Evolutionary conservation across 2,113 vertebrate genomes (phyloP).

Genomic region (Phalacrocorax pelagicus): DNA sequence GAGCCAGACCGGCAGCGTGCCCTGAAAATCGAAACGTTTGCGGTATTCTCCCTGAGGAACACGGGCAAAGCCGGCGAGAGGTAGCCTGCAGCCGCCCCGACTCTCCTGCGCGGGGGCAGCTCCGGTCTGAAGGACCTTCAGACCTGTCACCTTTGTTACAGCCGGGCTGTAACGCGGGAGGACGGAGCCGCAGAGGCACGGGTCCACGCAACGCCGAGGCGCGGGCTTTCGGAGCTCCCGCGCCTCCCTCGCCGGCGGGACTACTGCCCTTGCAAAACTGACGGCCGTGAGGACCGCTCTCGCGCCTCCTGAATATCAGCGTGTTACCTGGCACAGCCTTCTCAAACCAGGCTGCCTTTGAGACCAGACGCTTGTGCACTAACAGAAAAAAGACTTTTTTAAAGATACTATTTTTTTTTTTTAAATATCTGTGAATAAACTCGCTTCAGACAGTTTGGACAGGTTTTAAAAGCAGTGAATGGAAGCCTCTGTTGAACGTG

Average conservation of each 20-base stretch:
- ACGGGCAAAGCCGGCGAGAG: accelerated
- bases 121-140: not conserved
- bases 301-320: accelerated
- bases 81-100: not conserved
- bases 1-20: not conserved
- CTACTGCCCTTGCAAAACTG: not conserved
- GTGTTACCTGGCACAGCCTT: accelerated
- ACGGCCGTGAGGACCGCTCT: not conserved
- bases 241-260: not conserved
- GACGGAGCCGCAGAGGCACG: accelerated
- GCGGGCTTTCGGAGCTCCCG: accelerated
- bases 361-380: not conserved
- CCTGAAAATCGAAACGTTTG: not conserved
- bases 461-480: not conserved
- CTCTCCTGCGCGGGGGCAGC: not conserved
- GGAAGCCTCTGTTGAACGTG: not conserved
- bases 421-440: not conserved
- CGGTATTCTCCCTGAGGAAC: not conserved
- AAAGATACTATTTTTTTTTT: not conserved
- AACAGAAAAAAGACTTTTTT: not conserved
- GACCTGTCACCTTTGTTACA: accelerated
- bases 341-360: accelerated
- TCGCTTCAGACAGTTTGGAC: not conserved
- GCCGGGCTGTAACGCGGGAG: accelerated
- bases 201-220: accelerated